Evolutionary conservation across 2,113 vertebrate genomes (phyloP).

Genomic region (Clarias magur): DNA sequence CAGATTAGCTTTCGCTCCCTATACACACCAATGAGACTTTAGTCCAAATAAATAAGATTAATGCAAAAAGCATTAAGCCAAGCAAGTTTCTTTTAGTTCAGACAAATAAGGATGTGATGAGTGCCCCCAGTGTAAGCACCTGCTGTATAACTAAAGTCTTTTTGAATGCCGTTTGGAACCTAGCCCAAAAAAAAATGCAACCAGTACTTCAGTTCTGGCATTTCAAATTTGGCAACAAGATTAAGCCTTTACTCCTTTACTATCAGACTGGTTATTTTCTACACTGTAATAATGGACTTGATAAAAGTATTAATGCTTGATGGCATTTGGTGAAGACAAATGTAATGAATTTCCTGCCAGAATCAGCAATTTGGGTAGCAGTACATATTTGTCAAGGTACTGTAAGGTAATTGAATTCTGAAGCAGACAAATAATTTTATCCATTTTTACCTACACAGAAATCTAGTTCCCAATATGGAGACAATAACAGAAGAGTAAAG

Average conservation of each 20-base stretch:
- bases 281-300: not conserved
- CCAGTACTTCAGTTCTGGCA: not conserved
- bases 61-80: not conserved
- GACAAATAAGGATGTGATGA: not conserved
- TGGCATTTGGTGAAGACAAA: not conserved
- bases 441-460: not conserved
- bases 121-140: not conserved
- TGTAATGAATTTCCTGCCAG: not conserved
- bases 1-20: too few relatives aligned
- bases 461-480: not conserved
- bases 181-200: not conserved
- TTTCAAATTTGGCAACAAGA: not conserved
- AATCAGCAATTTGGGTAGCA: conserved; percentile 8
- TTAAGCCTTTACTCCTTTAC: not conserved
- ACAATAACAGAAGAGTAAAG: not conserved
- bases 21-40: too few relatives aligned
- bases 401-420: too few relatives aligned
- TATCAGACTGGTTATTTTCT: not conserved
- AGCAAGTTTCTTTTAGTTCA: not conserved
- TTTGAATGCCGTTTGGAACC: not conserved
- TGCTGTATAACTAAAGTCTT: too few relatives aligned
- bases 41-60: not conserved
- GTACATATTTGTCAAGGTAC: not conserved
- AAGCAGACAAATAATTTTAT: not conserved
- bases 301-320: not conserved